Conservation (phyloP, 2,797 vertebrate genomes). For the Buceros bicornis region DNA sequence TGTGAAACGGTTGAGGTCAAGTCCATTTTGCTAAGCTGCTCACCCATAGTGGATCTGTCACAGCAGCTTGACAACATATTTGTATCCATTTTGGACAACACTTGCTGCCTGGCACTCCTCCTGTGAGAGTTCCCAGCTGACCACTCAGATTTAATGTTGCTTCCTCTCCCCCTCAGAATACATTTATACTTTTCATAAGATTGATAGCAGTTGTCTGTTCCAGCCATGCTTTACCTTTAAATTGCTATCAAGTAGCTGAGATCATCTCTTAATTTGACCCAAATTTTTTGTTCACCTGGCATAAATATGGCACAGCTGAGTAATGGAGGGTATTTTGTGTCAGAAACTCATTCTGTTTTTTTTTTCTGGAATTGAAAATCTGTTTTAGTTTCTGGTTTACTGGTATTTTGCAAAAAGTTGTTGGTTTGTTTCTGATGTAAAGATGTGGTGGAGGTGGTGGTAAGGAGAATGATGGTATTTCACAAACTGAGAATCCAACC, state of each 20-base stretch:
- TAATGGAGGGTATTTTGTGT: background rate
- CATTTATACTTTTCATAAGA: background rate
- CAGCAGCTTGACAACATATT: background rate
- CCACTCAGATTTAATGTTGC: background rate
- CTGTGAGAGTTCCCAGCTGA: background rate
- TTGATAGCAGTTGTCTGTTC: background rate
- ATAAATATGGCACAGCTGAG: background rate
- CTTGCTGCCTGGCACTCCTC: background rate
- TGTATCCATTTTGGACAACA: conserved; percentile 34
- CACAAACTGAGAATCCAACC: background rate
- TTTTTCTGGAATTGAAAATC: background rate
- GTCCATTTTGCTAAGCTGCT: conserved; percentile 56
- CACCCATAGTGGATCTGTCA: conserved; percentile 48
- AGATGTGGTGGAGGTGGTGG: rapidly evolving
- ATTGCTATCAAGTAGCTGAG: background rate
- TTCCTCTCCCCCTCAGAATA: background rate
- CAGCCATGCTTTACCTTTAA: background rate
- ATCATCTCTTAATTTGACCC: background rate
- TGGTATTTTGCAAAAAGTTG: background rate
- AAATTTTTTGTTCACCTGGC: background rate
- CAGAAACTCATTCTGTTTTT: background rate
- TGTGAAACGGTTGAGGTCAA: background rate
- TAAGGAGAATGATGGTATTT: background rate
- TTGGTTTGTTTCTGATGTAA: background rate
- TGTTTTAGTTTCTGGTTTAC: background rate